A percentile compares a stretch with the other conserved stretches of the same genome.
Conservation (phyloP, 2,888 invertebrate genomes). For the Hydriomena furcata region DNA sequence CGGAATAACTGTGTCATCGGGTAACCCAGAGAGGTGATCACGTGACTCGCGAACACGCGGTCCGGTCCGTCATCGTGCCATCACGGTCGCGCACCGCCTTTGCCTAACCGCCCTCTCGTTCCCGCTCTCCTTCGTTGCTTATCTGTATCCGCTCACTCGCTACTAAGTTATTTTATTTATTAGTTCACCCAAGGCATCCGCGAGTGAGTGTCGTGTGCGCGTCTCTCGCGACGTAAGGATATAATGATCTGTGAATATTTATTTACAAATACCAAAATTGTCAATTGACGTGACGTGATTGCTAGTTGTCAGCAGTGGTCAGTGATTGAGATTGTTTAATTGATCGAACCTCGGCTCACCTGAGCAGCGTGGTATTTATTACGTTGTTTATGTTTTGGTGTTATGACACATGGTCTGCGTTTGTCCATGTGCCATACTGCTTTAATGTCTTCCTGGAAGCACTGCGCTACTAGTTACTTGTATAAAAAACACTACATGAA, state of each 20-base stretch:
- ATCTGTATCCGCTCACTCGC: conserved; percentile 8
- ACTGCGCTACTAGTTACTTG: conserved; percentile 50
- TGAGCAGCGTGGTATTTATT: conserved; percentile 36
- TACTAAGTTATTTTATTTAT: conserved; percentile 42
- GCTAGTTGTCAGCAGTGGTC: conserved; percentile 37
- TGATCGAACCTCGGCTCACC: conserved; percentile 48
- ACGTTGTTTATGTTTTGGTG: conserved; percentile 55
- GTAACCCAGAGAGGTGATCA: not conserved
- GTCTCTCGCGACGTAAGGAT: conserved; percentile 43
- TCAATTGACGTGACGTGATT: conserved; percentile 42
- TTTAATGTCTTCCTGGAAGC: conserved; percentile 50
- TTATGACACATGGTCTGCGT: conserved; percentile 50
- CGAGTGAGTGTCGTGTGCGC: conserved; percentile 62
- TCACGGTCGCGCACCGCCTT: conserved; percentile 38
- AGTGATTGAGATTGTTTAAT: conserved; percentile 32
- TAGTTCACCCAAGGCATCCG: conserved; percentile 66
- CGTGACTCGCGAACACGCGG: conserved; percentile 31
- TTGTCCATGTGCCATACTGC: conserved; percentile 46
- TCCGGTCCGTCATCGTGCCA: conserved; percentile 28
- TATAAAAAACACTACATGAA: not conserved
- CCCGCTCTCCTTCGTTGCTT: conserved; percentile 60
- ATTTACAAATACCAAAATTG: conserved; percentile 48
- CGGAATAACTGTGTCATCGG: not conserved
- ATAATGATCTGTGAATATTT: conserved; percentile 57
- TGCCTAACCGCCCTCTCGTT: conserved; percentile 56